Conservation (phyloP, 2,888 invertebrate species). For the Eupithecia pulchellata region DNA sequence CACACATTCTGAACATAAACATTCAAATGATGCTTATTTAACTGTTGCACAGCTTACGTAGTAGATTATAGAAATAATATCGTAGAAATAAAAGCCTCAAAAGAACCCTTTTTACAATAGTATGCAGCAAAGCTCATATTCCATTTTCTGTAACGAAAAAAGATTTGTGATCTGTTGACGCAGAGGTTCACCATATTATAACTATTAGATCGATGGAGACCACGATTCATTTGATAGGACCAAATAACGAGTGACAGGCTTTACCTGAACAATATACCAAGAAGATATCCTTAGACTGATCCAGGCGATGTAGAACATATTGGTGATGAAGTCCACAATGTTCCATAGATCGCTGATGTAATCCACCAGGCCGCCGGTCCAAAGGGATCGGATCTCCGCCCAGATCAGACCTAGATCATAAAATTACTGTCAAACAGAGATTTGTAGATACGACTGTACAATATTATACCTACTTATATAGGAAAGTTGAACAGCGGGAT, state of each 20-base stretch:
- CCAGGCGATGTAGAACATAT: conserved; percentile 97
- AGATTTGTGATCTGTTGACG: background rate
- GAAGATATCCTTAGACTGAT: conserved; percentile 94
- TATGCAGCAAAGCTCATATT: background rate
- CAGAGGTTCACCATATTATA: background rate
- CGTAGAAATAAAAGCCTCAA: too few species aligned
- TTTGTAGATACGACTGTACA: background rate
- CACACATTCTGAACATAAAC: too few species aligned
- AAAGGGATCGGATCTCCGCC: conserved; percentile 96
- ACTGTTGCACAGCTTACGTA: background rate
- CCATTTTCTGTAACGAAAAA: background rate
- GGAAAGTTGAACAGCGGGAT: too few species aligned
- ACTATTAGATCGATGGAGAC: background rate
- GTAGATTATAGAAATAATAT: too few species aligned
- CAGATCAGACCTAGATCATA: conserved; percentile 92
- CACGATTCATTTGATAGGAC: background rate
- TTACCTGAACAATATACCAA: conserved; percentile 95
- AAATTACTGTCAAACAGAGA: background rate
- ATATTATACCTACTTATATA: background rate
- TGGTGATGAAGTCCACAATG: conserved; percentile 98
- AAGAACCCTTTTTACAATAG: background rate
- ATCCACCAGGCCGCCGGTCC: conserved; percentile 95
- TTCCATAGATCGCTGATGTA: conserved; percentile 99
- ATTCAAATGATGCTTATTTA: too few species aligned
- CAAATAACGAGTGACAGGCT: background rate